These are phyloP conservation scores for Trachymyrmex cornetzi DNA, from an alignment of 1,140 invertebrate species.

Conservation along the genomic window DNA sequence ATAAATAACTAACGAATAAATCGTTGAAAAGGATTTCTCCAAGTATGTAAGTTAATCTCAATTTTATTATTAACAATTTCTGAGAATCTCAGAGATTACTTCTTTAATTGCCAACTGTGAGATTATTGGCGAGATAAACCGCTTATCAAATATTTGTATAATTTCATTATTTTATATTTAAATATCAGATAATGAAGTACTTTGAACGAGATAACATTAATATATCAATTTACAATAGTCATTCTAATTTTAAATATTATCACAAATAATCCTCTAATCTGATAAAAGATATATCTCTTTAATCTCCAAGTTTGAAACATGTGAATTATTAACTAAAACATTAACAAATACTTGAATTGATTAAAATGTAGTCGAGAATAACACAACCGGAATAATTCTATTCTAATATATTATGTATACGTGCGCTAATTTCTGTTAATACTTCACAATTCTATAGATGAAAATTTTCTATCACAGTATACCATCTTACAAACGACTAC, in stretches of 20 bases:
- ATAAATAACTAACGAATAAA: background rate
- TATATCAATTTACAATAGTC: background rate
- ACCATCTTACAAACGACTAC: background rate
- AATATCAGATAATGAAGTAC: background rate
- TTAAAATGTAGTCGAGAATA: background rate
- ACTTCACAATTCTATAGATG: background rate
- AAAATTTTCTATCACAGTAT: background rate
- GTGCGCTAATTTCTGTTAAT: background rate
- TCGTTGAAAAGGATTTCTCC: background rate
- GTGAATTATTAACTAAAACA: background rate
- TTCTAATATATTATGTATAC: background rate
- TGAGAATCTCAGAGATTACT: background rate
- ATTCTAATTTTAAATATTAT: background rate
- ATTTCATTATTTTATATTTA: background rate
- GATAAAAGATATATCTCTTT: background rate
- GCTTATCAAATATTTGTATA: constrained; percentile 12
- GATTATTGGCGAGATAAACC: background rate
- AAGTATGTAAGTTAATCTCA: constrained; percentile 21
- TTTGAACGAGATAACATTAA: background rate
- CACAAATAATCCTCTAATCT: background rate
- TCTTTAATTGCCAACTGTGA: constrained; percentile 5
- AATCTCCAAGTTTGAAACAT: background rate
- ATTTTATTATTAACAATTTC: constrained; percentile 22
- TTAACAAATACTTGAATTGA: background rate
- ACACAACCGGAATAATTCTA: background rate